phyloP scores from a whole-genome alignment of 2,113 vertebrate species.

The Dicerorhinus sumatrensis region DNA sequence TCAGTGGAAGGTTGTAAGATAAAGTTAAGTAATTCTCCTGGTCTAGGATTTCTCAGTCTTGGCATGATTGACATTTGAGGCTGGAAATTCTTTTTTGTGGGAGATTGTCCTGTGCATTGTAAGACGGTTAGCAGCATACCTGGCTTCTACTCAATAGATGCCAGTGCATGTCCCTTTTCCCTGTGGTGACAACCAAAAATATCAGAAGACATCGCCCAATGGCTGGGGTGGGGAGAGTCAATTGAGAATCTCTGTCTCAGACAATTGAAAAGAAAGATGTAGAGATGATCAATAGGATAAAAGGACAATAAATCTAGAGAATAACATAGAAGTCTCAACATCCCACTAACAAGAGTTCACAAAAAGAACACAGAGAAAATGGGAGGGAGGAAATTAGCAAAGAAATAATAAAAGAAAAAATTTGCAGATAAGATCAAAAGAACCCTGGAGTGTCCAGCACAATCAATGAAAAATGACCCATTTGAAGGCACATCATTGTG shows the following conservation, averaged over 20 bases:
- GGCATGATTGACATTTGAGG: neutral
- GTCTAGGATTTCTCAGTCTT: neutral
- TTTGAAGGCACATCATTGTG: slow-evolving; percentile 26
- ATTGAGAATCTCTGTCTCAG: neutral
- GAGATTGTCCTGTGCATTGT: neutral
- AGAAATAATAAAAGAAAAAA: neutral
- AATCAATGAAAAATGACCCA: neutral
- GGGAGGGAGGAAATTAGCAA: neutral
- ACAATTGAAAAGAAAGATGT: neutral
- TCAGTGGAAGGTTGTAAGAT: neutral
- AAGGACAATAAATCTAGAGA: neutral
- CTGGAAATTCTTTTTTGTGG: neutral
- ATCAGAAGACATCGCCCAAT: neutral
- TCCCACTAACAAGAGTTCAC: neutral
- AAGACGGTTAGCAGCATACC: neutral
- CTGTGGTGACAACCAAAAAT: neutral
- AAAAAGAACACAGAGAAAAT: neutral
- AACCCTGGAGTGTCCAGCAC: neutral
- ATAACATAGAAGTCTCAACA: neutral
- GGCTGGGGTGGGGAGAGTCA: neutral
- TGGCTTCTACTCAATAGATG: neutral
- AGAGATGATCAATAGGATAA: neutral
- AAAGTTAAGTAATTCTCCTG: slow-evolving; percentile 8
- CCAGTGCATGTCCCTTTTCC: neutral
- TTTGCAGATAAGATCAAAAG: slow-evolving; percentile 6